Conservation (phyloP, 2,113 vertebrate genomes). For the Eulemur macaco region DNA sequence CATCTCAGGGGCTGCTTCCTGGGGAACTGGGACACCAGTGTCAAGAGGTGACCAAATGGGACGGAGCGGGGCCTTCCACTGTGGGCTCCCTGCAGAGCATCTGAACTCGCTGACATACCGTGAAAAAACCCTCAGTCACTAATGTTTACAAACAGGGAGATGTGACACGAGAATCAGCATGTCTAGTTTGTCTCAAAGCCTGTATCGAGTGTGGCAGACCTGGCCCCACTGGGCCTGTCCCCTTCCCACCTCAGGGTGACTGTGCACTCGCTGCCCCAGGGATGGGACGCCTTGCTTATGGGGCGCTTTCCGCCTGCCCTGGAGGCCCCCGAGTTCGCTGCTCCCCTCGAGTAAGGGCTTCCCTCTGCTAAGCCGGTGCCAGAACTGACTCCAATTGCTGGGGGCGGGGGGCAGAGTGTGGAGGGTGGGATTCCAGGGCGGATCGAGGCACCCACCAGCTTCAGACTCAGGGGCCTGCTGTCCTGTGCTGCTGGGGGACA, state of each 20-base stretch:
- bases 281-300: fast-evolving
- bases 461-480: not conserved
- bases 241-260: not conserved
- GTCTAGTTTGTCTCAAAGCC: not conserved
- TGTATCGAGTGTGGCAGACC: not conserved
- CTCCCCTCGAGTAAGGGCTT: fast-evolving
- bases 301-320: not conserved
- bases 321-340: not conserved
- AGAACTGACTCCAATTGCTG: fast-evolving
- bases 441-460: not conserved
- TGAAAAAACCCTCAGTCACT: not conserved
- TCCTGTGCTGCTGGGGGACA: not conserved
- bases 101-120: not conserved
- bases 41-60: not conserved
- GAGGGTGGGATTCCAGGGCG: not conserved
- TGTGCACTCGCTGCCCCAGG: not conserved
- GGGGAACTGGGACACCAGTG: not conserved
- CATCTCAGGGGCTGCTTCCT: not conserved
- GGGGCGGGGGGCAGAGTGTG: too few species aligned
- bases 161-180: not conserved
- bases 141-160: not conserved
- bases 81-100: fast-evolving
- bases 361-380: fast-evolving
- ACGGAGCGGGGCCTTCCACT: not conserved
- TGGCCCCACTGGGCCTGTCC: not conserved